phyloP scores from a whole-genome alignment of 2,797 vertebrate genomes.

The Anabas testudineus region DNA sequence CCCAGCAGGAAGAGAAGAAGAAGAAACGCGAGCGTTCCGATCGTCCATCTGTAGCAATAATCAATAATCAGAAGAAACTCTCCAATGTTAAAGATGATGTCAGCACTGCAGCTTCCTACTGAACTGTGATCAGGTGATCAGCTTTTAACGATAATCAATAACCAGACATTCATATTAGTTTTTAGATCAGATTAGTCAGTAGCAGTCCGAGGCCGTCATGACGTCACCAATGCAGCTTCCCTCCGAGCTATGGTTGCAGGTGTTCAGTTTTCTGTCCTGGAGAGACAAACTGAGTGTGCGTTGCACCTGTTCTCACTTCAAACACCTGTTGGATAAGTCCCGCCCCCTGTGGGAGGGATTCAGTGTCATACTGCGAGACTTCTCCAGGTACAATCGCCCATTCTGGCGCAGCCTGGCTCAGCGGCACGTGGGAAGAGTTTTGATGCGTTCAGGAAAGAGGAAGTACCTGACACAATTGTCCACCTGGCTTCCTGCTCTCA shows the following conservation, averaged over 20 bases:
- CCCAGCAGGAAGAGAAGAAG: constrained; percentile 1
- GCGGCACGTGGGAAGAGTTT: constrained; percentile 41
- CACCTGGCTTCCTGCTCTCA: constrained; percentile 39
- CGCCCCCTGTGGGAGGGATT: constrained; percentile 60
- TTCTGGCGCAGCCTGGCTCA: constrained; percentile 65
- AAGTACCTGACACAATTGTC: constrained; percentile 55
- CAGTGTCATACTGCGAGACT: constrained; percentile 28
- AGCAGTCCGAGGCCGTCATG: neutral
- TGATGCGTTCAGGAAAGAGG: constrained; percentile 26
- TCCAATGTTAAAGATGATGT: no score
- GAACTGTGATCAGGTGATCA: neutral
- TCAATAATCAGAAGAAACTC: no score
- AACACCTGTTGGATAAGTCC: constrained; percentile 56
- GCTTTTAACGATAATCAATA: neutral
- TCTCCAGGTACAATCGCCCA: constrained; percentile 37
- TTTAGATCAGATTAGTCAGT: no score
- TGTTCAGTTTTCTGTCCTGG: constrained; percentile 63
- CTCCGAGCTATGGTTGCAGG: constrained; percentile 60
- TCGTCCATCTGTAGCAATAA: neutral
- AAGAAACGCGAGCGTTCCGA: neutral
- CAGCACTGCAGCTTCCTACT: neutral
- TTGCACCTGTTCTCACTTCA: constrained; percentile 50
- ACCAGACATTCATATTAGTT: no score
- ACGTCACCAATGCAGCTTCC: constrained; percentile 43
- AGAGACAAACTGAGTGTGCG: constrained; percentile 57